phyloP scores from a whole-genome alignment of 2,113 vertebrate genomes.

The Ameiurus melas region DNA sequence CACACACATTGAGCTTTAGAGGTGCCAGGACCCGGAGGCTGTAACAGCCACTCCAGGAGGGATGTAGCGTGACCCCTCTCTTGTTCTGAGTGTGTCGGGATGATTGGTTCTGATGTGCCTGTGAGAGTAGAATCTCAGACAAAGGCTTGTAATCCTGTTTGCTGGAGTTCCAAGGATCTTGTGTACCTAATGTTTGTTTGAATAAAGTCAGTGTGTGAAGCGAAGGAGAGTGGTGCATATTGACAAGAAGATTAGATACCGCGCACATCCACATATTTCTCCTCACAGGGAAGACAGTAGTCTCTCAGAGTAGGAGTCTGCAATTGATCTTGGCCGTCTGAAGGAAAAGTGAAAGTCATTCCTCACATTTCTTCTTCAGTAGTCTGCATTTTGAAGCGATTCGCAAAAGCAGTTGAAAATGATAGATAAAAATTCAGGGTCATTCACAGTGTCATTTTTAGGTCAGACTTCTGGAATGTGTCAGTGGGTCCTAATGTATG shows the following conservation, averaged over 20 bases:
- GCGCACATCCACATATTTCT: slow-evolving; percentile 20
- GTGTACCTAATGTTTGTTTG: slow-evolving; percentile 43
- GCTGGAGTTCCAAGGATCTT: slow-evolving; percentile 43
- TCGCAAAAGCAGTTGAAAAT: slow-evolving; percentile 13
- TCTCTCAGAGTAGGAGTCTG: not conserved
- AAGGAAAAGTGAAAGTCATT: slow-evolving; percentile 29
- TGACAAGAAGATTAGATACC: slow-evolving; percentile 37
- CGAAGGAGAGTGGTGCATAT: slow-evolving; percentile 6
- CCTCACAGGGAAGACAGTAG: not conserved
- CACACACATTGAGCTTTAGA: slow-evolving; percentile 47
- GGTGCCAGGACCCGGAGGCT: slow-evolving; percentile 29
- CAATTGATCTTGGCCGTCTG: slow-evolving; percentile 21
- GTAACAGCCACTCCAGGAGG: slow-evolving; percentile 49
- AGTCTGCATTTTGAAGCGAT: not conserved
- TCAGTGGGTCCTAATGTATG: slow-evolving; percentile 56
- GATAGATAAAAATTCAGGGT: not conserved
- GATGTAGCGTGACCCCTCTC: slow-evolving; percentile 52
- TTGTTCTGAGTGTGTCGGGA: slow-evolving; percentile 59
- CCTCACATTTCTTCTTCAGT: not conserved
- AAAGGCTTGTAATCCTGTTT: slow-evolving; percentile 64
- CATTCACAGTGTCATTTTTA: slow-evolving; percentile 26
- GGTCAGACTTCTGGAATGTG: slow-evolving; percentile 40
- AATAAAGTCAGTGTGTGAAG: slow-evolving; percentile 32
- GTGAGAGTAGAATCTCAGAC: slow-evolving; percentile 52
- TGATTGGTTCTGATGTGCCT: slow-evolving; percentile 66